These are phyloP conservation scores for Eutrigla gurnardus DNA, from an alignment of 2,797 vertebrate genomes.

Conservation along the genomic window DNA sequence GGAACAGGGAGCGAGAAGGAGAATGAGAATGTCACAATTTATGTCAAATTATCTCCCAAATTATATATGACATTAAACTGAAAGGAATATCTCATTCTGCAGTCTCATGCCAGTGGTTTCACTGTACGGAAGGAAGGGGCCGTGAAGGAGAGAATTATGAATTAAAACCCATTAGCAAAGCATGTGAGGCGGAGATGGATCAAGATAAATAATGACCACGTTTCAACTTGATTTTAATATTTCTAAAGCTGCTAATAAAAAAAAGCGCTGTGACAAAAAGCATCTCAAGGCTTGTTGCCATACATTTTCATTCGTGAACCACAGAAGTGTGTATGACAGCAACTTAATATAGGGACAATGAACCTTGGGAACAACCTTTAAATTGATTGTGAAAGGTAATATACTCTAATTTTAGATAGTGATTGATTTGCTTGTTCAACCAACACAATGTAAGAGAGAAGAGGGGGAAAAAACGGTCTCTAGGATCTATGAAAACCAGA, in stretches of 20 bases:
- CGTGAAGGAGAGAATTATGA: slow-evolving; percentile 51
- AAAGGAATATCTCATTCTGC: slow-evolving; percentile 58
- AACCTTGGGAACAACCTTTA: not conserved
- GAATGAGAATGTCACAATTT: slow-evolving; percentile 68
- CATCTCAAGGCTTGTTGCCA: not conserved
- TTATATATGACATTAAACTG: slow-evolving; percentile 50
- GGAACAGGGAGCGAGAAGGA: slow-evolving; percentile 44
- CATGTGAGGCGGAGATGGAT: slow-evolving; percentile 31
- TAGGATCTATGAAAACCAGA: slow-evolving; percentile 4
- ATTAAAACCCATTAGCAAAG: slow-evolving; percentile 65
- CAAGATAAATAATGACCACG: slow-evolving; percentile 48
- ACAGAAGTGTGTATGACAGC: not conserved
- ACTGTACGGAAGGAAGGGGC: slow-evolving; percentile 27
- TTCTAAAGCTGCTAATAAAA: slow-evolving; percentile 43
- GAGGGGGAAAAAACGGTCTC: not conserved
- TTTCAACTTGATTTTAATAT: slow-evolving; percentile 51
- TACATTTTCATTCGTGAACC: slow-evolving; percentile 9
- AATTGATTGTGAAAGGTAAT: slow-evolving; percentile 6
- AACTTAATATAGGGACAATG: slow-evolving; percentile 14
- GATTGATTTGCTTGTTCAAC: not conserved
- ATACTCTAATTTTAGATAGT: not conserved
- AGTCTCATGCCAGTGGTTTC: slow-evolving; percentile 44
- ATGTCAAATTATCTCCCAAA: slow-evolving; percentile 61
- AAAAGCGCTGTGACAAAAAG: slow-evolving; percentile 19
- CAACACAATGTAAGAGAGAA: not conserved